phyloP scores from a whole-genome alignment of 2,113 vertebrate species.

The Gymnarchus niloticus region DNA sequence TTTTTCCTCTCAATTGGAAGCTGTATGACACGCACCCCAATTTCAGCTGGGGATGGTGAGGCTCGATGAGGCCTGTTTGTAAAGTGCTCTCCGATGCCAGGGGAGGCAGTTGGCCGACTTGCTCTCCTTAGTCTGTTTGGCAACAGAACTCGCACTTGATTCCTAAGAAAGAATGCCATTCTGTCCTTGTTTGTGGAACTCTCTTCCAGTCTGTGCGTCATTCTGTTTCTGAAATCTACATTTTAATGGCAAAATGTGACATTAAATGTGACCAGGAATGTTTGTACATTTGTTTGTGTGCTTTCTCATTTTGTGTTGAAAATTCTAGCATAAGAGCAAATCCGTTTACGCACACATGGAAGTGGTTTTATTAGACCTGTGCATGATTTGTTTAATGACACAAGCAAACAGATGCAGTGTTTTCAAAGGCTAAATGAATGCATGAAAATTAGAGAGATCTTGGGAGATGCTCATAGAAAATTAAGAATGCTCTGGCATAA shows the following conservation, averaged over 20 bases:
- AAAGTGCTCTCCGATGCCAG: not conserved
- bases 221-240: conserved; percentile 8
- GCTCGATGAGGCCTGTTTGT: not conserved
- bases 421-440: not conserved
- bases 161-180: not conserved
- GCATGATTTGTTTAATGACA: not conserved
- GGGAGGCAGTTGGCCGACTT: not conserved
- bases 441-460: not conserved
- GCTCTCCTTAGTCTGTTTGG: not conserved
- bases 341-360: not conserved
- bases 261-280: not conserved
- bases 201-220: not conserved
- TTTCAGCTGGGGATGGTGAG: not conserved
- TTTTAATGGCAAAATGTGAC: not conserved
- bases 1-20: not conserved
- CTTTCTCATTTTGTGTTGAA: not conserved
- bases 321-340: not conserved
- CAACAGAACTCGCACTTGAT: not conserved
- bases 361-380: not conserved
- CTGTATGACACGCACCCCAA: not conserved
- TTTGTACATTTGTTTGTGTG: not conserved
- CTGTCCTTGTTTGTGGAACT: not conserved
- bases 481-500: too few species aligned
- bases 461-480: not conserved
- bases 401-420: not conserved